Conservation (phyloP, 2,113 vertebrate species). For the Myrmophylax atrothorax region DNA sequence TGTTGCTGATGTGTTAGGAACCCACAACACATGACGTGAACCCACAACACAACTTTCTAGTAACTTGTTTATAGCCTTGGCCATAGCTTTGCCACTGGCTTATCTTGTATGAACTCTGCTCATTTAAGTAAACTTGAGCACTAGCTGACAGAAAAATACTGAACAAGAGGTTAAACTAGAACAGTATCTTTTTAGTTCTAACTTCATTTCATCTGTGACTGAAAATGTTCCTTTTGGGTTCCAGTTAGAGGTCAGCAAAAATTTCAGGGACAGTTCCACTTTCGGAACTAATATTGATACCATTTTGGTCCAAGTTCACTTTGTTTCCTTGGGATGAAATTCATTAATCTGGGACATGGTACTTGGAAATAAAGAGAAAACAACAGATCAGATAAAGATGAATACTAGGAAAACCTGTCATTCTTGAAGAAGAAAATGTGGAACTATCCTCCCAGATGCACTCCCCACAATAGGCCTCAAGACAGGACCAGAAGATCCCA, state of each 20-base stretch:
- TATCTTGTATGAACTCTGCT: background rate
- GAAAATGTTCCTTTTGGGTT: background rate
- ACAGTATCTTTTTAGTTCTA: background rate
- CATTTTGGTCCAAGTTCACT: background rate
- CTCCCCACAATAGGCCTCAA: background rate
- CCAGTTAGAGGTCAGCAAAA: background rate
- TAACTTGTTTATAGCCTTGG: background rate
- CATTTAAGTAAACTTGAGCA: background rate
- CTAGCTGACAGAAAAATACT: background rate
- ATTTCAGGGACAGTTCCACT: background rate
- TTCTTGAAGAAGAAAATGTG: background rate
- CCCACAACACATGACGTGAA: rapidly evolving
- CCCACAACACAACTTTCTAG: rapidly evolving
- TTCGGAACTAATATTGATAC: background rate
- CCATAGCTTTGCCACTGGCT: background rate
- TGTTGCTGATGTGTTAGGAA: background rate
- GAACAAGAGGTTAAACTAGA: background rate
- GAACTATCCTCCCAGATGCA: background rate
- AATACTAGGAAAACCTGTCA: background rate
- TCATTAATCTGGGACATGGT: background rate
- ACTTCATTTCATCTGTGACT: background rate
- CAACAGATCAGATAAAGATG: background rate
- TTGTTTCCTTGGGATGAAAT: background rate
- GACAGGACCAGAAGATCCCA: background rate
- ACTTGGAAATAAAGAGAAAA: background rate